Conservation (phyloP, 2,113 vertebrate species). For the Grallaria varia region DNA sequence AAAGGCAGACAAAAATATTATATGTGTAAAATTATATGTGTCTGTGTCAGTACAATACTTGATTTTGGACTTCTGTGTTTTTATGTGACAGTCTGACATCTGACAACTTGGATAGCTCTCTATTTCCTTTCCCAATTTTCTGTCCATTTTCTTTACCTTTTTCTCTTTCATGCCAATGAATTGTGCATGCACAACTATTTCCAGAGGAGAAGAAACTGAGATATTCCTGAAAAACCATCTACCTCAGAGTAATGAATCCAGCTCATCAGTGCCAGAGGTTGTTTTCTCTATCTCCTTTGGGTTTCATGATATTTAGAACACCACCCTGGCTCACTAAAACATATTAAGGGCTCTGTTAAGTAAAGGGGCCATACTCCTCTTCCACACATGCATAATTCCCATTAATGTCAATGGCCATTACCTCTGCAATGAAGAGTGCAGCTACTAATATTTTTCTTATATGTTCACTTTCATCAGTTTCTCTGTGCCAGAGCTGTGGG, state of each 20-base stretch:
- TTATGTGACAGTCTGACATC: slow-evolving; percentile 8
- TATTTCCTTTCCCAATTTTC: slow-evolving; percentile 38
- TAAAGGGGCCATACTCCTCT: slow-evolving; percentile 42
- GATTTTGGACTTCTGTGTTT: slow-evolving; percentile 20
- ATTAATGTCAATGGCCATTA: slow-evolving; percentile 59
- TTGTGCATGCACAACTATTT: background rate
- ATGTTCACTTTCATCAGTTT: slow-evolving; percentile 42
- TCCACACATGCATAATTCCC: slow-evolving; percentile 55
- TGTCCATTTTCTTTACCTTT: slow-evolving; percentile 21
- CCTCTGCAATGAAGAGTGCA: slow-evolving; percentile 19
- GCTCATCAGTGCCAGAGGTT: slow-evolving; percentile 51
- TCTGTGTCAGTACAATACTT: slow-evolving; percentile 21
- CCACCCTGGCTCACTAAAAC: slow-evolving; percentile 64
- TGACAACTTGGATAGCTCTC: background rate
- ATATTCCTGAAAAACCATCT: slow-evolving; percentile 11
- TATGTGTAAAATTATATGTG: slow-evolving; percentile 6
- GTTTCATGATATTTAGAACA: slow-evolving; percentile 59
- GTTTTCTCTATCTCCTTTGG: slow-evolving; percentile 61
- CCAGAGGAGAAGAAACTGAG: background rate
- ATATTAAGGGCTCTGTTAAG: slow-evolving; percentile 59
- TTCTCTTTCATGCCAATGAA: background rate
- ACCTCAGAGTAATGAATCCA: slow-evolving; percentile 64
- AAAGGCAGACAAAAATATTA: slow-evolving; percentile 10
- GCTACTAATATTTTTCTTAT: slow-evolving; percentile 53
- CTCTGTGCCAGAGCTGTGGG: slow-evolving; percentile 15